Conservation (phyloP, 2,113 vertebrate genomes). For the Eclectus roratus region DNA sequence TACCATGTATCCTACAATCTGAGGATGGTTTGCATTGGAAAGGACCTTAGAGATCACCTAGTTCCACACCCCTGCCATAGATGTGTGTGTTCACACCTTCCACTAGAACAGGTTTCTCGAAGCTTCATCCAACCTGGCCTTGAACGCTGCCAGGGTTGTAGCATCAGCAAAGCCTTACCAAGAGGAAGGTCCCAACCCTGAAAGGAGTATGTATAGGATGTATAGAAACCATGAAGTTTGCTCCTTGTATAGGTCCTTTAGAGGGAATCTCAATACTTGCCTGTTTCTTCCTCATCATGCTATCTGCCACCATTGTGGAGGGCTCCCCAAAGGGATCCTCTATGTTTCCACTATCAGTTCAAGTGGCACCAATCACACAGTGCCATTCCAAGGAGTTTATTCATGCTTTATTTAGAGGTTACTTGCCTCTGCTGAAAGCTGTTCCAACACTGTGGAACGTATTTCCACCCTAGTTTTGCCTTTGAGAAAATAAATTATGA, state of each 20-base stretch:
- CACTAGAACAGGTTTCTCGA: neutral
- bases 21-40: neutral
- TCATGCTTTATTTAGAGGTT: neutral
- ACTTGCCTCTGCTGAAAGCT: neutral
- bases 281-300: accelerated
- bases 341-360: neutral
- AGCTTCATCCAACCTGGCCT: neutral
- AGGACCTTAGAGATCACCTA: neutral
- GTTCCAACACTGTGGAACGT: neutral
- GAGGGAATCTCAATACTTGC: accelerated
- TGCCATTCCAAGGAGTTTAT: neutral
- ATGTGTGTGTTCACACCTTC: neutral
- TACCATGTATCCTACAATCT: neutral
- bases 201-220: neutral
- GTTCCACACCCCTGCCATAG: neutral
- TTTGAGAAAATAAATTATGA: neutral
- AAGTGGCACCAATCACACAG: neutral
- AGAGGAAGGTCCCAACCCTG: neutral
- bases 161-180: neutral
- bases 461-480: neutral
- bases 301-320: accelerated
- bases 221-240: neutral
- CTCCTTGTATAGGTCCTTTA: neutral
- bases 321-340: neutral
- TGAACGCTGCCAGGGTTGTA: neutral